Evolutionary conservation across 2,888 invertebrate genomes (phyloP).

Genomic region (Amphipoea oculea): DNA sequence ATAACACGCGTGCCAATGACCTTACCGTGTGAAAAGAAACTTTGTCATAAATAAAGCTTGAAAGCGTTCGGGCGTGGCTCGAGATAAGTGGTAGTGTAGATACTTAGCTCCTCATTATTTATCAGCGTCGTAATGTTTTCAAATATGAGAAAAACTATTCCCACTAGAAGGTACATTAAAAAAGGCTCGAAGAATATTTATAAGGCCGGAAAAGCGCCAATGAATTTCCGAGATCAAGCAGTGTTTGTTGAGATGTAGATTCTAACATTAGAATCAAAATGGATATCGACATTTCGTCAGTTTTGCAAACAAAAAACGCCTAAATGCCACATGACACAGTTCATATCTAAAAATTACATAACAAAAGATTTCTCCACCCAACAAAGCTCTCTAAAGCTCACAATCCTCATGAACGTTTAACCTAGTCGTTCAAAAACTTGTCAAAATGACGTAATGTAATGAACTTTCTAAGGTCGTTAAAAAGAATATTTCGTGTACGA

Average conservation of each 20-base stretch:
- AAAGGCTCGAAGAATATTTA: neutral
- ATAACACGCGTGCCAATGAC: constrained; percentile 72
- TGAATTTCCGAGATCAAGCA: neutral
- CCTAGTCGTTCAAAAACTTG: constrained; percentile 32
- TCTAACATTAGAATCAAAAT: constrained; percentile 3
- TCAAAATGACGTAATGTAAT: constrained; percentile 56
- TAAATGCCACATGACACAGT: neutral
- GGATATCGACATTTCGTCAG: neutral
- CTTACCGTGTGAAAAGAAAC: constrained; percentile 53
- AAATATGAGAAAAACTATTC: neutral
- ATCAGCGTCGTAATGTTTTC: neutral
- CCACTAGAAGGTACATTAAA: neutral
- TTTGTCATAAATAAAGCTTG: constrained; percentile 41
- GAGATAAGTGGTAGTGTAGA: constrained; percentile 5
- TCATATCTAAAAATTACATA: constrained; percentile 38
- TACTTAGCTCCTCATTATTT: neutral
- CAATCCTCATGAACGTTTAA: constrained; percentile 47
- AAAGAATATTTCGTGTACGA: constrained; percentile 50
- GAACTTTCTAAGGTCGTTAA: constrained; percentile 64
- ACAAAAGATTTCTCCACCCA: neutral
- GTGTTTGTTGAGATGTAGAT: neutral
- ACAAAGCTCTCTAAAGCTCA: neutral
- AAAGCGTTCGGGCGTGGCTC: constrained; percentile 29
- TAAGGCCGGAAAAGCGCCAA: neutral
- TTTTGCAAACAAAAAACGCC: neutral